These are phyloP conservation scores for Deroptyus accipitrinus DNA, from an alignment of 2,113 vertebrate species.

Conservation along the genomic window DNA sequence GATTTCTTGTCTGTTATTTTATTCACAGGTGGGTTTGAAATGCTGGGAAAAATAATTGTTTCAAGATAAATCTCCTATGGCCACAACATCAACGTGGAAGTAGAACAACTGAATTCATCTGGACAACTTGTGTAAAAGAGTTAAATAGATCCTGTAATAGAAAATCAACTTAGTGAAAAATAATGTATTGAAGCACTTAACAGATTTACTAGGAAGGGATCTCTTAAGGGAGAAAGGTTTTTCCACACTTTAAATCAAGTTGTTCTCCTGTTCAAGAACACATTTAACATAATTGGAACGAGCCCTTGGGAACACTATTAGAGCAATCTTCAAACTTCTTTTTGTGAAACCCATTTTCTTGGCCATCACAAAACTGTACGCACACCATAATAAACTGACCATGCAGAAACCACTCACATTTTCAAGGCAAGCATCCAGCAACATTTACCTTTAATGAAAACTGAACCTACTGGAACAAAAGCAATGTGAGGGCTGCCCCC, in stretches of 20 bases:
- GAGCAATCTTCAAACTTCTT: not conserved
- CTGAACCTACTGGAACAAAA: not conserved
- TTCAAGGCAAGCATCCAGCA: not conserved
- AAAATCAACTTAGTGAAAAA: not conserved
- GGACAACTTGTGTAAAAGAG: not conserved
- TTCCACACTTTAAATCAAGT: not conserved
- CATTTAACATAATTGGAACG: not conserved
- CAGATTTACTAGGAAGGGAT: not conserved
- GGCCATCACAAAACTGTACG: not conserved
- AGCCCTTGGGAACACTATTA: not conserved
- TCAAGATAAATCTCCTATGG: not conserved
- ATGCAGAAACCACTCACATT: not conserved
- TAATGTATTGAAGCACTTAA: not conserved
- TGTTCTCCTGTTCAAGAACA: not conserved
- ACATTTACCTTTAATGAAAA: not conserved
- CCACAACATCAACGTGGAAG: not conserved
- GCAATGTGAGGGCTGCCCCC: not conserved
- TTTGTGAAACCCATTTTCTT: not conserved
- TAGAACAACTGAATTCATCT: not conserved
- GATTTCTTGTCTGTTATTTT: not conserved
- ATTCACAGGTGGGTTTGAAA: not conserved
- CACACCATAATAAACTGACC: fast-evolving
- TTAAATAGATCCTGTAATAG: not conserved
- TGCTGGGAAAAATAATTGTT: not conserved
- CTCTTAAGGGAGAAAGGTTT: not conserved